Evolutionary conservation across 2,888 invertebrate species (phyloP), one percentile per base, ranked within the genome.

Genomic region (Epirrhoe alternata): DNA sequence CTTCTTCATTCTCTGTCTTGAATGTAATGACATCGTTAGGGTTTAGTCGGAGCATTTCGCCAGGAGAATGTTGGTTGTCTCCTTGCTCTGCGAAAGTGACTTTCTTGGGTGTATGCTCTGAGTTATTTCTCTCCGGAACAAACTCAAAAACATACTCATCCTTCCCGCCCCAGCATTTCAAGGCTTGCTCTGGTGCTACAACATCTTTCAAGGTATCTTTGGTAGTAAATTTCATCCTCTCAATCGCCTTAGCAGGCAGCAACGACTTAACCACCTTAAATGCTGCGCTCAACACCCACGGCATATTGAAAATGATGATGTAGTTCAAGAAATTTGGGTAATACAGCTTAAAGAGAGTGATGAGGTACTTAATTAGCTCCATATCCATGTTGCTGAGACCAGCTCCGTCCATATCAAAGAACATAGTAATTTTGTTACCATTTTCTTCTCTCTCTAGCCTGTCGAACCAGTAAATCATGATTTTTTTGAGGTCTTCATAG

Each of bases 231-330:
- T 97, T 98, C 85, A 99, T 97, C 87, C 96, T 96, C 80, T 97
- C 96, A 17, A 98, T 96, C 10, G 98, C 98, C 86, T 97, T 97
- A 0, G 97, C 96, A 2, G 98, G 98, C 61, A 99, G 86, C 92
- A 98, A 94, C 0, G 96, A 94, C 87, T 98, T 98, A 7, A 99
- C 96, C 51, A 99, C 95, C 90, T 97, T 98, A 89, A 98, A 98
- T 0, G 97, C 97, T 71, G 98, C 97, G 79, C 96, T 97, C 67
- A 99, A 88, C 0, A 98, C 95, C 98, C 98, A 99, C 0, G 98
- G 97, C 97, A 99, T 97, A 84, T 99, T 98, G 85, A 95, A 98
- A 61, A 99, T 96, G 42, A 99, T 91, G 73, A 99, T 98, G 82
- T 97, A 97, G 79, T 98, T 98, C 69, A 98, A 88, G 80, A 97